Evolutionary conservation across 2,888 invertebrate genomes (phyloP), one percentile per base, ranked within the genome.

Genomic region (Palloptera scutellata): DNA sequence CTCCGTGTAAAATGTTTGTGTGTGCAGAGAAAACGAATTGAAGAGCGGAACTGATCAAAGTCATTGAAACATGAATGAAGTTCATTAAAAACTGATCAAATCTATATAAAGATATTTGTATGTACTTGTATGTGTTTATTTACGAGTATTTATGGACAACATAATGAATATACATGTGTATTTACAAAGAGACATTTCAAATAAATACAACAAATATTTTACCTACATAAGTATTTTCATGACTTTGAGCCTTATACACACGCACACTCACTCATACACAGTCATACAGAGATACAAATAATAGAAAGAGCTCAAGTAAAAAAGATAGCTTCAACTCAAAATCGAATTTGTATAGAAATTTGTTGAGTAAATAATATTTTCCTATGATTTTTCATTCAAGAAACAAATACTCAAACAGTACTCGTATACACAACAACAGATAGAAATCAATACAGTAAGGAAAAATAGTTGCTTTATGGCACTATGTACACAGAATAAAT

Each of bases 81-180:
- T 81, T 81, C 81, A 81, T 81, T 81, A 81, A 81, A 81, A 81
- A 79, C 78, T 81, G 80, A 81, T 81, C 80, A 80, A 80, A 81
- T 79, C 81, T 80, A 73, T 43, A 42, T 42, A 12, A 15, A 66
- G 54, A 66, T 60, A 61, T 61, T 51, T 58, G 58, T 15, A 64
- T 42, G 52, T 60, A 61, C 57, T 51, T 58, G 58, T 15, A 64
- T 42, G 52, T n/a, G 51, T 58, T 42, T 42, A 64, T 58, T 52
- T 58, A 57, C 17, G 57, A 30, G 64, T 57, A 57, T 64, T 57
- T 57, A 17, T 48, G 57, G 55, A 48, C 57, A 57, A 64, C 57
- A 64, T 41, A 64, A 6, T 3, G 64, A 17, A 54, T 20, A 48
- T 19, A 40, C 42, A 55, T 59, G 61, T 13, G 58, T 43, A 58